Evolutionary conservation across 2,888 invertebrate genomes (phyloP), one percentile per base, ranked within the genome.

Genomic region (Aromia moschata): DNA sequence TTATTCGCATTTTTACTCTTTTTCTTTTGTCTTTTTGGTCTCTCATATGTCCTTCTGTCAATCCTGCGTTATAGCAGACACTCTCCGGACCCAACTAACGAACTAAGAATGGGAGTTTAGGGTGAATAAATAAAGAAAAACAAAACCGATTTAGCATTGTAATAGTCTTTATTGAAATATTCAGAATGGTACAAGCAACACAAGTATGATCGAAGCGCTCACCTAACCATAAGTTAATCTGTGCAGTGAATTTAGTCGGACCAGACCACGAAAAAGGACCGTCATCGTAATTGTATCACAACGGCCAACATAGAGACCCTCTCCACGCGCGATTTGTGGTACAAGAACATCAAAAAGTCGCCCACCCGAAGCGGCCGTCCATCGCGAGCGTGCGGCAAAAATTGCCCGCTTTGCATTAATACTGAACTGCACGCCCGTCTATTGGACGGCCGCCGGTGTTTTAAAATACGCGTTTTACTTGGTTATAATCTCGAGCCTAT

Each of bases 131-230:
- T 31, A 45, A 56, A 41, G 12, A 41, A 10, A n/a, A n/a, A n/a
- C n/a, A n/a, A n/a, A n/a, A n/a, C n/a, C n/a, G 17, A 31, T 7
- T 16, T 17, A 54, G 58, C 51, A 53, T 58, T 61, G 55, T 65
- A 61, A 55, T 65, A 60, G 60, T 73, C 2, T 79, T 77, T 78
- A 79, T 79, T 79, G 74, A 78, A 79, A 76, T 77, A 76, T 75
- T 76, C 71, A 74, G 75, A 79, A 75, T 78, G 74, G 77, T 80
- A 80, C 80, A 80, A 79, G 80, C 80, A 78, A 80, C 78, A 78
- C 77, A 79, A 76, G 71, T 72, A 76, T 77, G 74, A 75, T 75
- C 69, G 74, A 77, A 78, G 77, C 78, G 78, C 74, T 73, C 73
- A 65, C 60, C 58, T 65, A 77, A 77, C 70, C 72, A 68, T 72